Evolutionary conservation across 2,888 invertebrate species (phyloP).

Genomic region (Dolichomitus sp.): DNA sequence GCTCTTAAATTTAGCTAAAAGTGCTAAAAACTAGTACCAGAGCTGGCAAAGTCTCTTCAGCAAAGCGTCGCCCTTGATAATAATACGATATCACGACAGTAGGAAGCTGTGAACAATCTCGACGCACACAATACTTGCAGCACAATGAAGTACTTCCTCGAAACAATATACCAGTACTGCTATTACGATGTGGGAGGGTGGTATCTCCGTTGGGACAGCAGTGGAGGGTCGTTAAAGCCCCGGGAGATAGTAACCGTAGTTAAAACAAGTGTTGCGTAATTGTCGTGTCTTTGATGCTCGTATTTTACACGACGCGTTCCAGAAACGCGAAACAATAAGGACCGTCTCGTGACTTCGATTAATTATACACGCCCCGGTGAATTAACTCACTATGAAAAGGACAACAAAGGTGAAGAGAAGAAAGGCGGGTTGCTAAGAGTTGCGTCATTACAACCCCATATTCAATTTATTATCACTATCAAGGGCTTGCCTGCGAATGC

Average conservation of each 20-base stretch:
- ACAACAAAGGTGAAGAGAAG: too few relatives aligned
- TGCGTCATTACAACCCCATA: background rate
- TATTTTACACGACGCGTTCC: background rate
- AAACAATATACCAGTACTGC: conserved; percentile 21
- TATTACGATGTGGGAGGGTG: conserved; percentile 1
- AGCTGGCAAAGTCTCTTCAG: background rate
- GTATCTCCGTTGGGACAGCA: background rate
- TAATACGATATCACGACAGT: conserved; percentile 19
- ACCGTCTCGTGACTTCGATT: background rate
- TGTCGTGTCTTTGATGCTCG: conserved; percentile 10
- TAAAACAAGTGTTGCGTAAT: conserved; percentile 17
- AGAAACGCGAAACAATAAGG: conserved; percentile 6
- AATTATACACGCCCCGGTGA: conserved; percentile 7
- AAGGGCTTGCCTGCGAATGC: too few relatives aligned
- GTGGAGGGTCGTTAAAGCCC: background rate
- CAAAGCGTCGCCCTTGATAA: background rate
- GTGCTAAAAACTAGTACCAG: background rate
- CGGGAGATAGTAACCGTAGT: conserved; percentile 8
- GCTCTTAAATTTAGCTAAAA: background rate
- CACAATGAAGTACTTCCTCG: conserved; percentile 30
- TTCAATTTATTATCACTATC: too few relatives aligned
- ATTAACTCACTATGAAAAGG: background rate
- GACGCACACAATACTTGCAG: background rate
- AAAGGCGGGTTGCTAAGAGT: too few relatives aligned
- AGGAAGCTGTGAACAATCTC: conserved; percentile 19